Conservation (phyloP, 1,140 invertebrate genomes). For the Harpegnathos saltator region DNA sequence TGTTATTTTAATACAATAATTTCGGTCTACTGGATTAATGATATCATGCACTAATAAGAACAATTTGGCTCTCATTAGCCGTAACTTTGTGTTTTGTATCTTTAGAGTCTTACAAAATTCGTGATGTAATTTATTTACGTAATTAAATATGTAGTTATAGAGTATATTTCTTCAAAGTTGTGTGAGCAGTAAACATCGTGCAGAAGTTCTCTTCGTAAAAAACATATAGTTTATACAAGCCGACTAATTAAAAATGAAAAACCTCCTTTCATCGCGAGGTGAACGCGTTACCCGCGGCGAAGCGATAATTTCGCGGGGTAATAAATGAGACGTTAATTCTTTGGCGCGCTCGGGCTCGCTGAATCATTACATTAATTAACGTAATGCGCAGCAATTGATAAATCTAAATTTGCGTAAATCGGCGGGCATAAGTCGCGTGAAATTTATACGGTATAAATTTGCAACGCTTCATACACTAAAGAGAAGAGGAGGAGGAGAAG, state of each 20-base stretch:
- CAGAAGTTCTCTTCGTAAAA: no score
- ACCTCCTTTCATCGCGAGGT: not conserved
- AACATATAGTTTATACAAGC: no score
- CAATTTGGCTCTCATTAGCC: no score
- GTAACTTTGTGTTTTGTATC: no score
- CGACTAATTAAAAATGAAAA: not conserved
- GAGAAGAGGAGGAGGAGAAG: not conserved
- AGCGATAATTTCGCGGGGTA: not conserved
- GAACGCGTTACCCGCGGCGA: not conserved
- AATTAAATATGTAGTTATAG: no score
- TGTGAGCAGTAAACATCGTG: no score
- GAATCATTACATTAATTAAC: constrained; percentile 50
- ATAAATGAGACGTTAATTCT: constrained; percentile 56
- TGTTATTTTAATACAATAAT: no score
- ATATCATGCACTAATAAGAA: no score
- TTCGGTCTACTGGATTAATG: no score
- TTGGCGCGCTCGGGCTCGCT: constrained; percentile 10
- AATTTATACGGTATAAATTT: constrained; percentile 44
- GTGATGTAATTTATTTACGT: no score
- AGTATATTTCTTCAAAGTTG: no score
- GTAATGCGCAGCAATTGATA: constrained; percentile 41
- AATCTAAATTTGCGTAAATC: constrained; percentile 50
- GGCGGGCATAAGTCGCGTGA: constrained; percentile 17
- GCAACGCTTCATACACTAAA: constrained; percentile 9
- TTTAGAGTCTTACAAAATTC: no score